phyloP scores from a whole-genome alignment of 2,888 invertebrate species.

The Liopterus haemorrhoidalis region DNA sequence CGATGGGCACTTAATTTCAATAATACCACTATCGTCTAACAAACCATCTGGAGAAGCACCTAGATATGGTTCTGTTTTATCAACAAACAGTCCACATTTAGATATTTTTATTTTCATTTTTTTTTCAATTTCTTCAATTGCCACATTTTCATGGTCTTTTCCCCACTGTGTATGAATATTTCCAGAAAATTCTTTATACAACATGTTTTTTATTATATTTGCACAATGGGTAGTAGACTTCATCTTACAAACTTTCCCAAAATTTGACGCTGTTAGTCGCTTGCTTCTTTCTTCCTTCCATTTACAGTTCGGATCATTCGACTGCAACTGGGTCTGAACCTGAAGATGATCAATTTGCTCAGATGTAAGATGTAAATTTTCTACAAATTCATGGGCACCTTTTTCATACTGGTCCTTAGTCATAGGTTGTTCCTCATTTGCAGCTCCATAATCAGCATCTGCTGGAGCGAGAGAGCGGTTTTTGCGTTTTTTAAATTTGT shows the following conservation, averaged over 20 bases:
- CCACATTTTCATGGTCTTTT: constrained; percentile 10
- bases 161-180: constrained; percentile 14
- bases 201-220: constrained; percentile 13
- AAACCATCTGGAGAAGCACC: constrained; percentile 24
- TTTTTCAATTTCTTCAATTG: constrained; percentile 4
- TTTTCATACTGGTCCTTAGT: neutral
- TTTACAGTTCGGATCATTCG: neutral
- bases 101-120: neutral
- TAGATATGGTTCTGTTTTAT: constrained; percentile 13
- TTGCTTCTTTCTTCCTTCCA: constrained; percentile 36
- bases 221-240: constrained; percentile 17
- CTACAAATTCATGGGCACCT: neutral
- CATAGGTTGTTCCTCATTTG: neutral
- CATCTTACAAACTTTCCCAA: constrained; percentile 31
- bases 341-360: neutral
- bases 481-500: neutral
- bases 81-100: constrained; percentile 23
- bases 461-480: neutral
- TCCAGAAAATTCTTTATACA: constrained; percentile 14
- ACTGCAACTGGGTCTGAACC: neutral
- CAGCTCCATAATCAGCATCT: constrained; percentile 4
- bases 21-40: constrained; percentile 11
- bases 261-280: constrained; percentile 37
- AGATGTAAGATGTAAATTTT: neutral
- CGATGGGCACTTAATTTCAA: constrained; percentile 23